Base-by-base conservation (phyloP, 1,140 invertebrate genomes). In the Hyles vespertilio region DNA sequence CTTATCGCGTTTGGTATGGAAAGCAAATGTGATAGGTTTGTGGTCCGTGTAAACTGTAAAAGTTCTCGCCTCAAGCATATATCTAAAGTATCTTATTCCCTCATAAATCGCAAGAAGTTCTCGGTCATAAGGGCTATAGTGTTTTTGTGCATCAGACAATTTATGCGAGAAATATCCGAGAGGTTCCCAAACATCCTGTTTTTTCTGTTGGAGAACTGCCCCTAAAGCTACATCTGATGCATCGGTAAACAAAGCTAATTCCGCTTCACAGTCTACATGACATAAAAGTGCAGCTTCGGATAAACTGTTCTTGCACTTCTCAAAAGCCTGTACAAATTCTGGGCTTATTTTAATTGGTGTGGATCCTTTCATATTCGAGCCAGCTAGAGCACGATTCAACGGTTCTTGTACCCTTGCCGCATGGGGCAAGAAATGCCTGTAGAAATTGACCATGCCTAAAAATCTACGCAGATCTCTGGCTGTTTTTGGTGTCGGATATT, bases 221-320 rank as follows among this genome's bases (percentile, higher is more conserved):
- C 52, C 52, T 5, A 54, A 11, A 44, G 52, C n/a, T 11, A 9
- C 43, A 11, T 54, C 52, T 54, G 52, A 54, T 5, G 52, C 52
- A 22, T 54, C 52, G 4, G 50, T 51, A 8, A 32, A 5, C 7
- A 51, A 7, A 7, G 22, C 5, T 9, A 51, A 32, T 11, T 51
- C 11, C 4, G 50, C 22, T 6, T 32, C 32, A 7, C 12, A 22
- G 50, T 34, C 50, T 34, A 7, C 6, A 7, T 51, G 22, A 32
- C 22, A 7, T 11, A 34, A 32, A 51, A 49, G 9, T 10, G 10
- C 48, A 10, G 48, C 48, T 7, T 49, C 9, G 48, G 9, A 10
- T 10, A 49, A 6, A 6, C 9, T 49, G 10, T 22, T 49, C 48
- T 49, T 49, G 48, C 48, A 11, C 9, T 49, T 11, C 9, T 49